Base-by-base conservation (phyloP, 2,888 invertebrate species). In the Nephrocerus scutellatus region DNA sequence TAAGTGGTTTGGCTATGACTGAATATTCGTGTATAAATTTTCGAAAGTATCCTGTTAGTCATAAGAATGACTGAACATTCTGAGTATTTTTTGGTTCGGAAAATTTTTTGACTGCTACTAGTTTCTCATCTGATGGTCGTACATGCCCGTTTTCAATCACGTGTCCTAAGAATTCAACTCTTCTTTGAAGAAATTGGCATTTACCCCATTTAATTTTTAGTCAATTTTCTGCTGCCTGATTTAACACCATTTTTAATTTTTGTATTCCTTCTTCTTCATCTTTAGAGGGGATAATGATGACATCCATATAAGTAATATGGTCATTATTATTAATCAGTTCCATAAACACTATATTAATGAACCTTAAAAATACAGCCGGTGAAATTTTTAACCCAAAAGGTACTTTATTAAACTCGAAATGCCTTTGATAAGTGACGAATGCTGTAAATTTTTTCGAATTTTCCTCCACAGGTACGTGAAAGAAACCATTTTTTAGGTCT, bases 401-500 rank as follows among this genome's bases (percentile, higher is more conserved):
- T n/a, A n/a, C 12, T 20, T 14, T 26, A 20, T 12, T 26, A 28
- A 36, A 36, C 20, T 24, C 15, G 10, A 18, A 28, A 26, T 36
- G 33, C 2, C 34, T 28, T 10, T 21, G 16, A 4, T n/a, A 10
- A n/a, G 33, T 33, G 7, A 20, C 8, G 15, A 36, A 36, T 8
- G 19, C 19, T 6, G 26, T 28, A 28, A 21, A 37, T 31, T 30
- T 37, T 12, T 10, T 14, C 8, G 30, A 30, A 4, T 16, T 18
- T n/a, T 15, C 9, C 18, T 19, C 29, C 5, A 36, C 18, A 6
- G 20, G 21, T 20, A 36, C 25, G 15, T 37, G 24, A 16, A 37
- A 37, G 6, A 30, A 37, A 18, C 30, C 24, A 12, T 30, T 30
- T 7, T 22, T 30, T 4, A 39, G 10, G 22, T 39, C 39, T 12